phyloP scores from a whole-genome alignment of 2,797 vertebrate genomes.

The Anguilla marmorata region DNA sequence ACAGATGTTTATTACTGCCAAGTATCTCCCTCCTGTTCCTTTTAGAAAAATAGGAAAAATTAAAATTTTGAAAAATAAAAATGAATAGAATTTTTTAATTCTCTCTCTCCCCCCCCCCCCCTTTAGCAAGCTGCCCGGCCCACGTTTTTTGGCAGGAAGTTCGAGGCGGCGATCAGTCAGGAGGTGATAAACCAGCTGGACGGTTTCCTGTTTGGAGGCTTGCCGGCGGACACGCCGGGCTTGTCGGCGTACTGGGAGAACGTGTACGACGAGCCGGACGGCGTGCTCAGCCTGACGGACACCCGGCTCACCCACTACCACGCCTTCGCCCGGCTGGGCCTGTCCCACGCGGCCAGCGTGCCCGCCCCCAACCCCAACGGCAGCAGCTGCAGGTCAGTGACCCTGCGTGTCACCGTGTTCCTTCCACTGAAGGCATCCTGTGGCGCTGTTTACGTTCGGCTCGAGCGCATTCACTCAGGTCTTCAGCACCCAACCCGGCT shows the following conservation, averaged over 20 bases:
- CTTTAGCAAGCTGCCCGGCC: conserved; percentile 91
- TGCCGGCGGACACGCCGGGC: conserved; percentile 61
- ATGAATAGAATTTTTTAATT: neutral
- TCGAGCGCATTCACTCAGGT: neutral
- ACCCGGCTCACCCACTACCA: conserved; percentile 88
- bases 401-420: neutral
- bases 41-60: neutral
- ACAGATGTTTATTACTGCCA: neutral
- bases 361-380: conserved; percentile 76
- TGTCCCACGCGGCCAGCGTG: conserved; percentile 76
- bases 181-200: conserved; percentile 96
- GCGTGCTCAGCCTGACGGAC: conserved; percentile 82
- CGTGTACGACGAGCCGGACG: conserved; percentile 87
- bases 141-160: conserved; percentile 97
- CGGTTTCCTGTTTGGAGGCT: conserved; percentile 84
- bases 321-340: conserved; percentile 84
- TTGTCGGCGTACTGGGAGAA: conserved; percentile 92
- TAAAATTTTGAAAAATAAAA: neutral
- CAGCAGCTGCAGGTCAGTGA: conserved; percentile 88
- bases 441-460: neutral
- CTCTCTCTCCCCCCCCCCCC: conserved; percentile 15
- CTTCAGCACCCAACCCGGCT: neutral
- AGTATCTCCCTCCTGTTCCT: neutral
- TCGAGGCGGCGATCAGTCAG: conserved; percentile 95
- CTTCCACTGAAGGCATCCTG: neutral